Base-by-base conservation (phyloP, 1,140 invertebrate genomes). In the Pissodes strobi region DNA sequence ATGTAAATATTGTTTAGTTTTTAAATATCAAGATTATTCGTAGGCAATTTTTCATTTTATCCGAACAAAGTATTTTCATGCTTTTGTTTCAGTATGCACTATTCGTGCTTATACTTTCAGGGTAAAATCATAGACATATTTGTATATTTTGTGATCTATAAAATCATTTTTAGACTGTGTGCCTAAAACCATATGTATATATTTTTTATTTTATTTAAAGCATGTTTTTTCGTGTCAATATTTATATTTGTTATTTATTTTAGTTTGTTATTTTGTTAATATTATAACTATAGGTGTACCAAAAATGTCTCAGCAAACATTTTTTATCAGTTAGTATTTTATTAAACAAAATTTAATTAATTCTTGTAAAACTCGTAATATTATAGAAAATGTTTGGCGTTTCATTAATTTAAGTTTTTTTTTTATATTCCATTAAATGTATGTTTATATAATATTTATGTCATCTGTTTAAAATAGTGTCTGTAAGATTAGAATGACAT, bases 161-260 rank as follows among this genome's bases (percentile, higher is more conserved):
- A 45, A 21, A 45, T 45, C 15, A 9, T 18, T 45, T 39, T 45
- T 18, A 45, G 17, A 45, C 41, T 45, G 18, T 45, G 41, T 45
- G 41, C 41, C 41, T 45, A 18, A 21, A 21, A 45, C 1, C 41
- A 5, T 45, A 27, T 70, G 69, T 68, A 66, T 19, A 46, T 46
- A 46, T n/a, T 67, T 65, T 48, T 53, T 69, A 59, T 51, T 58
- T 64, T 68, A 68, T 68, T 70, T 70, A 59, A 68, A 68, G 69
- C 67, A 65, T 69, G 68, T 66, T 70, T 72, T 72, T 68, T 59
- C 69, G 59, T 66, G 62, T 65, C 69, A 48, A 70, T 69, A 69
- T 69, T 72, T 68, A 70, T 72, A 65, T 69, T n/a, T 70, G 65
- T 69, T 71, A 72, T 70, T 69, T 72, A 70, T 72, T 70, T 70